A percentile compares a stretch with the other conserved stretches of the same genome.
These are phyloP conservation scores for Hanleya hanleyi DNA, from an alignment of 2,888 invertebrate genomes.

Conservation along the genomic window DNA sequence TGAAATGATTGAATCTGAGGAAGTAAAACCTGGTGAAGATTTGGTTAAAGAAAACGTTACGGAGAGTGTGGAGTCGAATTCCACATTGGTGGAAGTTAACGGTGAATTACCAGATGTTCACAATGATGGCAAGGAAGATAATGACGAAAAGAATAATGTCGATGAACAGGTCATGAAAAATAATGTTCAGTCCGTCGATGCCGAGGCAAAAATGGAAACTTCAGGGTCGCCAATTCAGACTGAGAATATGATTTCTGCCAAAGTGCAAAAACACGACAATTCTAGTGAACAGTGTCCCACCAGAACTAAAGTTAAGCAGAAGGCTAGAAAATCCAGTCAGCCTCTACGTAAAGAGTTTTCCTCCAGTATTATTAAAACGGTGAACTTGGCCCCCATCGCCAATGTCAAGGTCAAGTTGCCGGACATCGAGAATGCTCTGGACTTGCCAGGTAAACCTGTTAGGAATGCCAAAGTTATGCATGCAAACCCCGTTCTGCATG, in stretches of 20 bases:
- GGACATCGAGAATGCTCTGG: constrained; percentile 41
- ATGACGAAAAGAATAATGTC: background rate
- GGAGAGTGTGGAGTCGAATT: too few relatives aligned
- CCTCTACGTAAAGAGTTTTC: constrained; percentile 16
- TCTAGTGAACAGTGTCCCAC: background rate
- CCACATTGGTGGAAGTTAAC: too few relatives aligned
- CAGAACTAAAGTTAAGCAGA: background rate
- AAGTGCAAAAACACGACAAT: too few relatives aligned
- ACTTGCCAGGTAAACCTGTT: constrained; percentile 1
- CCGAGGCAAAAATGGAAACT: too few relatives aligned
- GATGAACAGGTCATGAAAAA: background rate
- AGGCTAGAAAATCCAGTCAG: constrained; percentile 31
- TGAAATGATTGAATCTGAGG: background rate
- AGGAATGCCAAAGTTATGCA: background rate
- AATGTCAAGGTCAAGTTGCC: constrained; percentile 43
- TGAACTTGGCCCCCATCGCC: constrained; percentile 44
- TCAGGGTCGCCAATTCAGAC: too few relatives aligned
- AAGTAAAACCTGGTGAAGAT: too few relatives aligned
- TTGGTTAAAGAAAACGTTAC: too few relatives aligned
- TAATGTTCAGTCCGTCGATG: background rate
- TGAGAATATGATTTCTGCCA: too few relatives aligned
- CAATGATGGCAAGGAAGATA: background rate
- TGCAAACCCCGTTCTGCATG: background rate
- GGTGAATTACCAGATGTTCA: too few relatives aligned
- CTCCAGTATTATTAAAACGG: constrained; percentile 32